phyloP scores from a whole-genome alignment of 1,140 invertebrate genomes.

The Aphis gossypii region DNA sequence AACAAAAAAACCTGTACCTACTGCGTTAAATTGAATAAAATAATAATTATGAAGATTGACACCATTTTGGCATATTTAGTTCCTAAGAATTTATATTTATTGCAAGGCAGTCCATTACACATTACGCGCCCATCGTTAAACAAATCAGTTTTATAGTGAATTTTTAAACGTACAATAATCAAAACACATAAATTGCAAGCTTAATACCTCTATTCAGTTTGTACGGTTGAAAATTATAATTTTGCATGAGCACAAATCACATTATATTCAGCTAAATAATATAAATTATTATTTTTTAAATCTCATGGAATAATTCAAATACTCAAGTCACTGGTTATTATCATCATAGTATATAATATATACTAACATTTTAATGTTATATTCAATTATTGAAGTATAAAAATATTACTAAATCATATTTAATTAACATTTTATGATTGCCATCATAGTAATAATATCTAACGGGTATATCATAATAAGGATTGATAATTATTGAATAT shows the following conservation, averaged over 20 bases:
- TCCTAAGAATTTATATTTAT: background rate
- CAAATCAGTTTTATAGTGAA: slow-evolving; percentile 22
- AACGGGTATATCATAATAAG: background rate
- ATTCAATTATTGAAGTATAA: background rate
- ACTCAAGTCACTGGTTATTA: background rate
- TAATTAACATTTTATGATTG: background rate
- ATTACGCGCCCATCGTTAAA: background rate
- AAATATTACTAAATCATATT: background rate
- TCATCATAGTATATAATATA: background rate
- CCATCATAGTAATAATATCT: background rate
- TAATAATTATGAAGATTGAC: background rate
- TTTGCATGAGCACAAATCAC: background rate
- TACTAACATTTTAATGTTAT: background rate
- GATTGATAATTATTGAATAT: slow-evolving; percentile 3
- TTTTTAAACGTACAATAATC: background rate
- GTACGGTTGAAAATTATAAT: background rate
- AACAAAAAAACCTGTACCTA: background rate
- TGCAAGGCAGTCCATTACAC: background rate
- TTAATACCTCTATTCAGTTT: slow-evolving; percentile 1
- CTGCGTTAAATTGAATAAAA: background rate
- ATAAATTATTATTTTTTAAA: slow-evolving; percentile 11
- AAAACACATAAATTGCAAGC: slow-evolving; percentile 20
- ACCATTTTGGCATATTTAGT: background rate
- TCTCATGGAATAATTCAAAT: background rate
- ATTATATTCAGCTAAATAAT: background rate